These are phyloP conservation scores for Chaetodon auriga DNA, from an alignment of 2,113 vertebrate species.

Conservation along the genomic window DNA sequence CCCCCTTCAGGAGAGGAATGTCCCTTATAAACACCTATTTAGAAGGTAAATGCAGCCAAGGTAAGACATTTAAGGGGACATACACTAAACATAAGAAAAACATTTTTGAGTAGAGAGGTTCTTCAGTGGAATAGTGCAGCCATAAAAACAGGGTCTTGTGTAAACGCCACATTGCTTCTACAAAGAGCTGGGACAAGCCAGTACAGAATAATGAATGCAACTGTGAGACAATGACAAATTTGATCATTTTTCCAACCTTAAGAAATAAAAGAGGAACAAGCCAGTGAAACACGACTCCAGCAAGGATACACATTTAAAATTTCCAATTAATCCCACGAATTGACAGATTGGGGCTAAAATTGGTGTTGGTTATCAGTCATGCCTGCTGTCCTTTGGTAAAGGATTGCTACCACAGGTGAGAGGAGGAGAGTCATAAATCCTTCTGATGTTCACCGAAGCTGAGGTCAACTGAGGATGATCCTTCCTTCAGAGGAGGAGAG, in stretches of 20 bases:
- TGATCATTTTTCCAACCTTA: neutral
- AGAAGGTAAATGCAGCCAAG: too few species aligned
- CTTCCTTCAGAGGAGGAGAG: conserved; percentile 50
- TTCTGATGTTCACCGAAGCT: conserved; percentile 43
- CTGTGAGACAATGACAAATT: neutral
- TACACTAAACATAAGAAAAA: too few species aligned
- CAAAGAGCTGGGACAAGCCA: conserved; percentile 11
- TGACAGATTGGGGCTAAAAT: conserved; percentile 6
- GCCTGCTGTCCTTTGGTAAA: conserved; percentile 43
- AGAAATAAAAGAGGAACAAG: neutral
- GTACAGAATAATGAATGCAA: neutral
- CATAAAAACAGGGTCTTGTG: neutral
- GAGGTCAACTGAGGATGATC: conserved; percentile 61
- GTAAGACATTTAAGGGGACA: too few species aligned
- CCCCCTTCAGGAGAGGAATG: too few species aligned
- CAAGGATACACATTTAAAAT: neutral
- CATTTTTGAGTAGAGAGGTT: too few species aligned
- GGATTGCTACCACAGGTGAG: conserved; percentile 53
- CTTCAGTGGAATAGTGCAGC: neutral
- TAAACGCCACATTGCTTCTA: conserved; percentile 15
- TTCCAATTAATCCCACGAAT: neutral
- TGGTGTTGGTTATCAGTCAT: conserved; percentile 1
- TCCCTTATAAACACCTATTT: too few species aligned
- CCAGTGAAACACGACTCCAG: neutral
- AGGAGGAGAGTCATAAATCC: conserved; percentile 58